These are phyloP conservation scores for Popillia japonica DNA, from an alignment of 1,140 invertebrate genomes.

Conservation along the genomic window DNA sequence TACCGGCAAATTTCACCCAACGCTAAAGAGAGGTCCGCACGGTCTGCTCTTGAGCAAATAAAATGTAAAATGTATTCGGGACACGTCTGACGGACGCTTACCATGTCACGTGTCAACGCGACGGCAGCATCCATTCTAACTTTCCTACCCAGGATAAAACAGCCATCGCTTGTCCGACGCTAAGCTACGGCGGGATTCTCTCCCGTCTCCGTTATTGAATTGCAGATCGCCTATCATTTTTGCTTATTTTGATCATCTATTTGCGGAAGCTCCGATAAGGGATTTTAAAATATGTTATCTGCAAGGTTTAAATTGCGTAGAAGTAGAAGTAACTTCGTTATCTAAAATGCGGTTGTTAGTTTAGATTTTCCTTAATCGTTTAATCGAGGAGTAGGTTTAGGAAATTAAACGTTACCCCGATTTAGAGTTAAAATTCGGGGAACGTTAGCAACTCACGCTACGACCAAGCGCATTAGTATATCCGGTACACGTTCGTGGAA, in stretches of 20 bases:
- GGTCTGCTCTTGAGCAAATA: not conserved
- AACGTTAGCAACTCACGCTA: not conserved
- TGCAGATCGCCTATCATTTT: too few species aligned
- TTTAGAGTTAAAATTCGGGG: slow-evolving; percentile 2
- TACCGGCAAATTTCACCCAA: not conserved
- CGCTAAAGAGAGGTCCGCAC: not conserved
- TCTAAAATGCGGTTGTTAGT: not conserved
- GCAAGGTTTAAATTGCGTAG: too few species aligned
- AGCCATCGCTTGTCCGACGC: not conserved
- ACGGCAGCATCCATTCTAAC: not conserved
- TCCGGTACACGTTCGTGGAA: not conserved
- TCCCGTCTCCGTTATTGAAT: too few species aligned
- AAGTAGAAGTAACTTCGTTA: not conserved
- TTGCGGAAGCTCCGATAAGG: too few species aligned
- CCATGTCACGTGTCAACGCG: slow-evolving; percentile 3
- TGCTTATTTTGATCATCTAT: too few species aligned
- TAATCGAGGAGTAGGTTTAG: not conserved
- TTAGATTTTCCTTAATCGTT: not conserved
- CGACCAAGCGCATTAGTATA: not conserved
- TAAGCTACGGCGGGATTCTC: too few species aligned
- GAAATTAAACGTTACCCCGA: not conserved
- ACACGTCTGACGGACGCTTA: not conserved
- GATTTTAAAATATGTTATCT: too few species aligned
- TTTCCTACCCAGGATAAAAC: not conserved
- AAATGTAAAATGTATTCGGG: slow-evolving; percentile 3